Conservation (phyloP, 2,888 invertebrate species). For the Nymphalis urticae region DNA sequence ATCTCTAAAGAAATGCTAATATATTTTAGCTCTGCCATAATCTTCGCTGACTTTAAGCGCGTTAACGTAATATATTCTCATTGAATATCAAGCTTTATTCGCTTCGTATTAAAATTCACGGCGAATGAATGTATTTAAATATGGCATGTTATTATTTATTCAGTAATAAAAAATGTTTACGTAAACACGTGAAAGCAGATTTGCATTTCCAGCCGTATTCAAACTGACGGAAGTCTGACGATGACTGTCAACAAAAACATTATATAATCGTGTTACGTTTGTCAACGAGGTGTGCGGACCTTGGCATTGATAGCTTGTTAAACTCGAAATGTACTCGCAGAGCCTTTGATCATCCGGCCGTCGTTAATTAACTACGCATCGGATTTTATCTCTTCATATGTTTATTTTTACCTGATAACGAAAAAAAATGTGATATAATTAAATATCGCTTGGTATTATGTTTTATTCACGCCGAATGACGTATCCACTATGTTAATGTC, state of each 20-base stretch:
- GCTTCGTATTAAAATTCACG: neutral
- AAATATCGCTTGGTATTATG: neutral
- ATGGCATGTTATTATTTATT: constrained; percentile 6
- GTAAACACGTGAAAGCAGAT: constrained; percentile 7
- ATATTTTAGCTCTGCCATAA: constrained; percentile 1
- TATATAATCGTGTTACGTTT: constrained; percentile 25
- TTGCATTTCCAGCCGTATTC: constrained; percentile 2
- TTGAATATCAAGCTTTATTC: constrained; percentile 1
- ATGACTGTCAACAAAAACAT: constrained; percentile 19
- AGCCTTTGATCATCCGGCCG: constrained; percentile 31
- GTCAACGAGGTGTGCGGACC: constrained; percentile 28
- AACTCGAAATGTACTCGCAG: constrained; percentile 26
- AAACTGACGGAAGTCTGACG: constrained; percentile 5
- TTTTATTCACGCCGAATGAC: neutral
- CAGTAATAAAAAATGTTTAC: constrained; percentile 20
- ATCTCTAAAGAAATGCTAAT: too few relatives aligned
- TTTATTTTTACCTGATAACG: constrained; percentile 25
- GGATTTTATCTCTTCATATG: constrained; percentile 24
- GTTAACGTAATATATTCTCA: neutral
- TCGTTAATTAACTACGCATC: constrained; percentile 33
- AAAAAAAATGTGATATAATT: constrained; percentile 24
- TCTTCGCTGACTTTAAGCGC: neutral
- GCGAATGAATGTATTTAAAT: neutral
- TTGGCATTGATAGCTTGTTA: constrained; percentile 36
- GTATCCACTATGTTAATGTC: neutral